Conservation (phyloP, 1,140 invertebrate species). For the Eumaeus atala region DNA sequence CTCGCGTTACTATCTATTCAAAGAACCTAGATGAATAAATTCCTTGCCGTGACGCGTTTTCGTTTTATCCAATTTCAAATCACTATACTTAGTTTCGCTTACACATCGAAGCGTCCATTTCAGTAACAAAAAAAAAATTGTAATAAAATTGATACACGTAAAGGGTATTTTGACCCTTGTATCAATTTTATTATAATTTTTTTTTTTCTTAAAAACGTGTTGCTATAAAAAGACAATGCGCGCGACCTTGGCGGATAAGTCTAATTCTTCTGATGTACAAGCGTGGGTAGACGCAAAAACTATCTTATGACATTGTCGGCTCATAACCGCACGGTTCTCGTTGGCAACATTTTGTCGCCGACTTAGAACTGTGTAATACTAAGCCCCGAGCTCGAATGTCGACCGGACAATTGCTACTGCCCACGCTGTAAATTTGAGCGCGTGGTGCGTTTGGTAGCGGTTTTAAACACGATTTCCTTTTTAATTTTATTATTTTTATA, state of each 20-base stretch:
- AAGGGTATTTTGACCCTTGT: too few relatives aligned
- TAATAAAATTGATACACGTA: conserved; percentile 16
- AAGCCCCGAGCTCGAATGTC: conserved; percentile 43
- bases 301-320: conserved; percentile 67
- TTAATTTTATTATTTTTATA: too few relatives aligned
- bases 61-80: too few relatives aligned
- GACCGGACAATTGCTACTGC: conserved; percentile 63
- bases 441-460: conserved; percentile 37
- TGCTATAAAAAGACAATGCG: conserved; percentile 60
- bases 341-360: conserved; percentile 4
- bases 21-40: too few relatives aligned
- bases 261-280: conserved; percentile 63
- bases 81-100: too few relatives aligned
- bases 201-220: conserved; percentile 27
- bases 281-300: conserved; percentile 68
- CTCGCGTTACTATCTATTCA: too few relatives aligned
- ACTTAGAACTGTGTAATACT: conserved; percentile 48
- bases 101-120: conserved; percentile 12
- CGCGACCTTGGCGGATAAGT: conserved; percentile 60
- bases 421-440: conserved; percentile 45
- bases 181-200: too few relatives aligned
- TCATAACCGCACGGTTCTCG: conserved; percentile 46
- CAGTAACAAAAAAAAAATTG: conserved; percentile 35
- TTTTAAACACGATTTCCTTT: conserved; percentile 3
- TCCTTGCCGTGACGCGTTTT: too few relatives aligned